A percentile compares a stretch with the other conserved stretches of the same genome.
Evolutionary conservation across 2,888 invertebrate species (phyloP).

Genomic region (Sinodicranocentrus sp.): DNA sequence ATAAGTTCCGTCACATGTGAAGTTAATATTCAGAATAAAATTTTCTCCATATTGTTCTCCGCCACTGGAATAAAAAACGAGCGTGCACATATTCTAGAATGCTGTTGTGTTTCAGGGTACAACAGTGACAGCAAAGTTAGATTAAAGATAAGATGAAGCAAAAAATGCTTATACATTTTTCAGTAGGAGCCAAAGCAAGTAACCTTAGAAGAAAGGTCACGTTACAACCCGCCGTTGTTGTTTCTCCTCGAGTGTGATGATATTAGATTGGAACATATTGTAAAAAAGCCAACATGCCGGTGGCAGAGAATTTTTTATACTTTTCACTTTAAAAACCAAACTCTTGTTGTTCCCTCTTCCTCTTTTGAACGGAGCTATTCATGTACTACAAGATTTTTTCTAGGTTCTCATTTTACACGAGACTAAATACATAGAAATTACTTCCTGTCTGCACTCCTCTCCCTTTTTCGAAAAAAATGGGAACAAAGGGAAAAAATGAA

Average conservation of each 20-base stretch:
- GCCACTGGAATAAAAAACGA: too few relatives aligned
- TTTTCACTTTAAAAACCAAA: constrained; percentile 4
- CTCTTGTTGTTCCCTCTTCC: background rate
- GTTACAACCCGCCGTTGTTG: background rate
- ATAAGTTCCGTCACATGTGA: too few relatives aligned
- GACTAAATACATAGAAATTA: constrained; percentile 19
- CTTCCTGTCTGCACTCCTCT: constrained; percentile 17
- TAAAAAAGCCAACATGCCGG: background rate
- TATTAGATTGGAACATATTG: constrained; percentile 2
- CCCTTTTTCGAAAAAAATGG: background rate
- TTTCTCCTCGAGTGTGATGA: background rate
- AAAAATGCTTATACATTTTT: too few relatives aligned
- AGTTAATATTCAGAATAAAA: too few relatives aligned
- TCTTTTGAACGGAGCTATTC: background rate
- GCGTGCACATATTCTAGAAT: too few relatives aligned
- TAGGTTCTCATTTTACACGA: background rate
- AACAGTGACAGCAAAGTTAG: background rate
- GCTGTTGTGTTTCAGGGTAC: too few relatives aligned
- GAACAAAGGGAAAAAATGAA: background rate
- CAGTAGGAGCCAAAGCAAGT: too few relatives aligned
- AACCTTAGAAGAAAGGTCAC: too few relatives aligned
- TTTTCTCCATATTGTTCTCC: too few relatives aligned
- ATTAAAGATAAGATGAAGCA: background rate
- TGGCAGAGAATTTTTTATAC: constrained; percentile 4
- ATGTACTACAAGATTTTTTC: background rate